A percentile compares a stretch with the other conserved stretches of the same genome.
Conservation (phyloP, 2,888 invertebrate species). For the Lochmaea capreae region DNA sequence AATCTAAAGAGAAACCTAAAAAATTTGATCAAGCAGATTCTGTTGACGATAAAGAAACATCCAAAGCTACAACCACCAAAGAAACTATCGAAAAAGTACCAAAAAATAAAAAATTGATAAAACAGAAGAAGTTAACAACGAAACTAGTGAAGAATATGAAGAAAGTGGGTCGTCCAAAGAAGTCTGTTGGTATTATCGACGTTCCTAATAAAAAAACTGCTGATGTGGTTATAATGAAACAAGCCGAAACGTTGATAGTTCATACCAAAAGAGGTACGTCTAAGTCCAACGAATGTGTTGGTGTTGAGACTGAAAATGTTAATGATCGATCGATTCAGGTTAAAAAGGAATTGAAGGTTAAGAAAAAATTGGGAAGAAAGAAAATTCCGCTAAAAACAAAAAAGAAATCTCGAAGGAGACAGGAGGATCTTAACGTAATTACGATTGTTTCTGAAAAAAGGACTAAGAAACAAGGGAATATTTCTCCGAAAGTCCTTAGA, state of each 20-base stretch:
- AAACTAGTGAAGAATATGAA: background rate
- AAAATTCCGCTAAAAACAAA: constrained; percentile 1
- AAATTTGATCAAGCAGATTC: no score
- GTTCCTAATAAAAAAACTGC: background rate
- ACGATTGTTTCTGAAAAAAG: constrained; percentile 25
- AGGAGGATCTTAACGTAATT: constrained; percentile 35
- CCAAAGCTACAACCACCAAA: background rate
- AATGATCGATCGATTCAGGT: background rate
- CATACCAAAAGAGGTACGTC: background rate
- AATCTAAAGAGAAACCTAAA: no score
- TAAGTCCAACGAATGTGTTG: background rate
- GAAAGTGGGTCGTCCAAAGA: background rate
- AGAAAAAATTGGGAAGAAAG: background rate
- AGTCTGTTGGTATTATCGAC: background rate
- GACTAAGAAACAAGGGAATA: constrained; percentile 23
- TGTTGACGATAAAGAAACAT: background rate
- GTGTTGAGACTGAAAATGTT: no score
- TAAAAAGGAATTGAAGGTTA: background rate
- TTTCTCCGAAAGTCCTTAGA: constrained; percentile 21
- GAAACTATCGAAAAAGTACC: background rate
- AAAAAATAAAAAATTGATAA: background rate
- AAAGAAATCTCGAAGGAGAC: constrained; percentile 14
- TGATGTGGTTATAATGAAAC: background rate
- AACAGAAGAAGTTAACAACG: background rate
- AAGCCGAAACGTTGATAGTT: constrained; percentile 7